Percentiles rank a stretch among this genome's conserved stretches.
Evolutionary conservation across 2,888 invertebrate genomes (phyloP).

Genomic region (Drosophila nr. perissopoda): DNA sequence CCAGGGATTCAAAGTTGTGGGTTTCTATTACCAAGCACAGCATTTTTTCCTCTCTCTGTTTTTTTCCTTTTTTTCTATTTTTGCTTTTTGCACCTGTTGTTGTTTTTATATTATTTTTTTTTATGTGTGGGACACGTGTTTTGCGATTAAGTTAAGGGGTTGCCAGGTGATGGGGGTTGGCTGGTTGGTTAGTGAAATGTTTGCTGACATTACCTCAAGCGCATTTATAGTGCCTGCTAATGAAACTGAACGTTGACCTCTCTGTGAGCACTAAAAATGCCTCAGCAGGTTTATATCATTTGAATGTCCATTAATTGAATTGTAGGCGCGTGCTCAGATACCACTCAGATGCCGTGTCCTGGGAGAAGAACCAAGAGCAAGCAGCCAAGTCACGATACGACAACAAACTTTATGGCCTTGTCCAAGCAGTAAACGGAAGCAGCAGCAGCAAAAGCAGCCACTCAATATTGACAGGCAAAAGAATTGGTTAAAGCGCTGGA

Average conservation of each 20-base stretch:
- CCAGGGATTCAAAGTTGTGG: slow-evolving; percentile 47
- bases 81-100: slow-evolving; percentile 72
- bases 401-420: slow-evolving; percentile 52
- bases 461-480: slow-evolving; percentile 49
- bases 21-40: slow-evolving; percentile 37
- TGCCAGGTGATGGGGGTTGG: background rate
- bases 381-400: slow-evolving; percentile 27
- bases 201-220: slow-evolving; percentile 55
- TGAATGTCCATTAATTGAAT: slow-evolving; percentile 81
- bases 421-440: slow-evolving; percentile 36
- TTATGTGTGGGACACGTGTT: slow-evolving; percentile 37
- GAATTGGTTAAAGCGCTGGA: slow-evolving; percentile 6
- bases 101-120: slow-evolving; percentile 24
- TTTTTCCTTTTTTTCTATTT: slow-evolving; percentile 18
- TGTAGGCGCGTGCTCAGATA: slow-evolving; percentile 63
- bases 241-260: slow-evolving; percentile 50
- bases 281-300: slow-evolving; percentile 76
- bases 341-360: background rate
- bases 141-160: slow-evolving; percentile 3
- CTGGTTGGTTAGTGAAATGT: slow-evolving; percentile 8
- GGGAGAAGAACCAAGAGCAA: slow-evolving; percentile 6
- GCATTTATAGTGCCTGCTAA: slow-evolving; percentile 60
- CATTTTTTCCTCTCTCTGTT: background rate
- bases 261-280: slow-evolving; percentile 71
- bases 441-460: slow-evolving; percentile 23